Conservation (phyloP, 2,797 vertebrate genomes). For the Dryobates pubescens region DNA sequence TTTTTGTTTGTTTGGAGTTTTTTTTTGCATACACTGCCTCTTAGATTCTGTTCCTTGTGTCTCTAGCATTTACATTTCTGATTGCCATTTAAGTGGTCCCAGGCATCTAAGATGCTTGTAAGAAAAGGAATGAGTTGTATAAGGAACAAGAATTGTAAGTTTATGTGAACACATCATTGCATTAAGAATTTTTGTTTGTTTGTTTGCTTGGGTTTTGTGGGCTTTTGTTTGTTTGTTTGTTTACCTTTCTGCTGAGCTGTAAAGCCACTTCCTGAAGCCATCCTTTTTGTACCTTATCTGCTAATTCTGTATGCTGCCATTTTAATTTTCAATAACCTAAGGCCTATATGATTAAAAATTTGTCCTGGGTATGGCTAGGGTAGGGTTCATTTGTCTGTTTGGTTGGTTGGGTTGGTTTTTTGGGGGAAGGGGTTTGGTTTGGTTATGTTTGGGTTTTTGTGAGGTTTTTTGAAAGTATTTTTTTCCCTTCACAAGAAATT, state of each 20-base stretch:
- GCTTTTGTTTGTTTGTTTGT: neutral
- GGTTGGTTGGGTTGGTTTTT: too few species aligned
- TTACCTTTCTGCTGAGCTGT: conserved; percentile 48
- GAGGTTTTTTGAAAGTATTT: too few species aligned
- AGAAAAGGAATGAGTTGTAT: conserved; percentile 15
- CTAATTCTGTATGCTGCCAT: neutral
- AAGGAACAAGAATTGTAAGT: conserved; percentile 29
- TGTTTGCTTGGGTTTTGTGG: neutral
- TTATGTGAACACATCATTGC: conserved; percentile 35
- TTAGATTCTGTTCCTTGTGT: neutral
- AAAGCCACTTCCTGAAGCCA: neutral
- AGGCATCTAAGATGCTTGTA: conserved; percentile 50
- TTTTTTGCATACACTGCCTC: neutral
- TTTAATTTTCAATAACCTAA: neutral
- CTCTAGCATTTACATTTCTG: conserved; percentile 17
- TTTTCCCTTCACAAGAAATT: too few species aligned
- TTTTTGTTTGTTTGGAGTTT: neutral
- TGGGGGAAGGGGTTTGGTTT: too few species aligned
- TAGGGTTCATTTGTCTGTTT: too few species aligned
- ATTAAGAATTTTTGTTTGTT: conserved; percentile 4
- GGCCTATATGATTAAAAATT: neutral
- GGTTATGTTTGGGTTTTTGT: too few species aligned
- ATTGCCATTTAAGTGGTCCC: conserved; percentile 10
- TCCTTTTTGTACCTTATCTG: conserved; percentile 21
- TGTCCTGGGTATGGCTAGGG: too few species aligned